Evolutionary conservation across 2,888 invertebrate genomes (phyloP).

Genomic region (Melipona bicolor): DNA sequence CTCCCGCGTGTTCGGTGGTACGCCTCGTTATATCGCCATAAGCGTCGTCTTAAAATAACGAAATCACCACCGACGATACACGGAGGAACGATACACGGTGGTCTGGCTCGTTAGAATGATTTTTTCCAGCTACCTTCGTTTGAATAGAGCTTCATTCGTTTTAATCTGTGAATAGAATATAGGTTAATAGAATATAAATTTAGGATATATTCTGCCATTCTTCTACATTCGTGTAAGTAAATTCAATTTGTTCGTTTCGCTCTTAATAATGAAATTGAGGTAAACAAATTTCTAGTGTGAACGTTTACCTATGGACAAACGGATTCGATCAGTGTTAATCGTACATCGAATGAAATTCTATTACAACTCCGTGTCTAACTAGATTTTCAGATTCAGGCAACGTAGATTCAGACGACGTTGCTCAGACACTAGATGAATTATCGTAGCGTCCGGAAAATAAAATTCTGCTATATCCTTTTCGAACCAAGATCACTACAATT

Average conservation of each 20-base stretch:
- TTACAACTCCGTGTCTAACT: not conserved
- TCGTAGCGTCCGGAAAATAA: not conserved
- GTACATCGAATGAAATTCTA: not conserved
- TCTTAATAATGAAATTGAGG: not conserved
- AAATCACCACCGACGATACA: not conserved
- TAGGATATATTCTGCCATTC: not conserved
- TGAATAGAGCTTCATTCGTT: not conserved
- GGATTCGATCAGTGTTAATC: not conserved
- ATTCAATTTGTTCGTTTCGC: not conserved
- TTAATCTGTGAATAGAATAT: not conserved
- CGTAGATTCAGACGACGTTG: not conserved
- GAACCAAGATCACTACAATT: no score
- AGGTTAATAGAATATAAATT: no score
- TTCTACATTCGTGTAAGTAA: not conserved
- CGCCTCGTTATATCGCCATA: conserved; percentile 10
- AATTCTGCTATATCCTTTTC: no score
- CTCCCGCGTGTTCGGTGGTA: not conserved
- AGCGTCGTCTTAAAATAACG: conserved; percentile 36
- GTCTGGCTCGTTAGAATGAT: not conserved
- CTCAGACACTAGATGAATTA: not conserved
- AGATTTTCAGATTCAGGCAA: not conserved
- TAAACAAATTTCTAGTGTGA: not conserved
- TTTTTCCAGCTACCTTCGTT: not conserved
- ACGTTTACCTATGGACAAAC: not conserved
- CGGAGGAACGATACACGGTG: not conserved